phyloP scores from a whole-genome alignment of 2,113 vertebrate species.

The Muscicapa adusta region DNA sequence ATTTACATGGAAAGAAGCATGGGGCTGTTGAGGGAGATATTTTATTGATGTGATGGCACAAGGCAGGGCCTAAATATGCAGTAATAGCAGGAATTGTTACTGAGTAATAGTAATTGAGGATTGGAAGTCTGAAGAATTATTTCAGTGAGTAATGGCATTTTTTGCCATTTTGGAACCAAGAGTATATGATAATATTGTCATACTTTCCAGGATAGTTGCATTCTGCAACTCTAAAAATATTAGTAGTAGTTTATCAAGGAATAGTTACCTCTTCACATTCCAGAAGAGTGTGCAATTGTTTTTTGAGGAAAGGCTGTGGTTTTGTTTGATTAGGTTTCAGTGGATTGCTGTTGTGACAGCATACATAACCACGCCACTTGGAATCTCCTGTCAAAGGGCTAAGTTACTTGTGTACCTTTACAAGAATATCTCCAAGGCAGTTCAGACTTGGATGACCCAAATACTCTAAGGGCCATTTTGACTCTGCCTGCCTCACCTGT shows the following conservation, averaged over 20 bases:
- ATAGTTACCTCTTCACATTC: not conserved
- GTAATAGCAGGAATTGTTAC: not conserved
- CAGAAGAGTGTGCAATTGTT: not conserved
- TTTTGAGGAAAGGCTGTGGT: not conserved
- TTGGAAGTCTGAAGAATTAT: not conserved
- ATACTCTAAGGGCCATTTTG: not conserved
- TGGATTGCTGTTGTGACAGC: not conserved
- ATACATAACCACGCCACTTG: not conserved
- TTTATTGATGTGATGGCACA: not conserved
- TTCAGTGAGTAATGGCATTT: not conserved
- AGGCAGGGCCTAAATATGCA: not conserved
- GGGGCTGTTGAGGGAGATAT: not conserved
- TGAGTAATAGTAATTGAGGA: not conserved
- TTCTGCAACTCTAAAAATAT: not conserved
- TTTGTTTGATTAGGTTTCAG: not conserved
- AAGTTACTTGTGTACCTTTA: not conserved
- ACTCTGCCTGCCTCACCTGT: not conserved
- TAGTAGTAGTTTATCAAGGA: not conserved
- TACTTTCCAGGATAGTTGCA: not conserved
- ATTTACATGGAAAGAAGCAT: not conserved
- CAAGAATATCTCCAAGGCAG: not conserved
- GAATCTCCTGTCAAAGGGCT: fast-evolving
- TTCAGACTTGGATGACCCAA: not conserved
- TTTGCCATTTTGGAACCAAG: not conserved
- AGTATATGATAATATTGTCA: not conserved